phyloP scores from a whole-genome alignment of 64 coral and sea anemone genomes.

The Dendronephthya gigantea region DNA sequence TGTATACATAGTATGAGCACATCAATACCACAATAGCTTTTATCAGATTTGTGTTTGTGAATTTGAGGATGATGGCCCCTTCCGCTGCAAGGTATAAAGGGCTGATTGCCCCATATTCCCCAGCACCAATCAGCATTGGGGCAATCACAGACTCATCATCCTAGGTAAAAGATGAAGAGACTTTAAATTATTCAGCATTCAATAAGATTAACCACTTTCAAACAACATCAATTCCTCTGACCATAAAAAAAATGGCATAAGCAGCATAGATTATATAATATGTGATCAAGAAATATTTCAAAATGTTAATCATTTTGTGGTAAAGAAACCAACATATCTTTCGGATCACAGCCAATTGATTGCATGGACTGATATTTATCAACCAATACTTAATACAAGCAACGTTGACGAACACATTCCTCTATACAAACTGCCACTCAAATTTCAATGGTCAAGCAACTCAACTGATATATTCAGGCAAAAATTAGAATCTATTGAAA shows the following conservation, averaged over 20 bases:
- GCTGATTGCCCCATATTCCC: not conserved
- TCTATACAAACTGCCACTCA: not conserved
- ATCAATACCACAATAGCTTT: no score
- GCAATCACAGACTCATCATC: no score
- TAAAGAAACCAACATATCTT: not conserved
- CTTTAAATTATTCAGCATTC: no score
- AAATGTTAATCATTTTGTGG: not conserved
- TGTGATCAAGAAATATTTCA: not conserved
- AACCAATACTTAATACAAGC: not conserved
- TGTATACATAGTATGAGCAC: no score
- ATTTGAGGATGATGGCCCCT: no score
- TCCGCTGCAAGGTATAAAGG: no score
- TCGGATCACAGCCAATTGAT: slow-evolving; percentile 2
- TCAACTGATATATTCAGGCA: not conserved
- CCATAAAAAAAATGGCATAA: no score
- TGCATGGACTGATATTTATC: not conserved
- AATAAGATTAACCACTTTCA: no score
- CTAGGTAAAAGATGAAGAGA: no score
- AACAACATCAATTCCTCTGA: no score
- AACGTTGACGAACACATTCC: not conserved
- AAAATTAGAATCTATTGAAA: not conserved
- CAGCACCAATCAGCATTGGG: no score
- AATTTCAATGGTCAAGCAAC: not conserved
- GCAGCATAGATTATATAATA: not conserved
- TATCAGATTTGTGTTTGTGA: no score